phyloP scores from a whole-genome alignment of 2,113 vertebrate genomes.

The Murina feae region DNA sequence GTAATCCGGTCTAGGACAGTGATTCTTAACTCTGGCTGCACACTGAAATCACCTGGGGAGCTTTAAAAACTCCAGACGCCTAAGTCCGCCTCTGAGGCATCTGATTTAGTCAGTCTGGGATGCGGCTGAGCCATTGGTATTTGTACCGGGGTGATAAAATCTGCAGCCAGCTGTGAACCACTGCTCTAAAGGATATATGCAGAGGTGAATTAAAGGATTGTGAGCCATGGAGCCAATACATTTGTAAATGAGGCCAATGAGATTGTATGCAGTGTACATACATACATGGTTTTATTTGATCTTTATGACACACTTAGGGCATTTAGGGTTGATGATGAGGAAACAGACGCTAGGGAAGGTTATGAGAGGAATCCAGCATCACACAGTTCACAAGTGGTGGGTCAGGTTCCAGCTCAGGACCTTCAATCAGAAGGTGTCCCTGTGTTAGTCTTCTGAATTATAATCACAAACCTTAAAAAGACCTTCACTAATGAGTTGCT shows the following conservation, averaged over 20 bases:
- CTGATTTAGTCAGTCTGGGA: background rate
- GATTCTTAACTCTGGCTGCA: background rate
- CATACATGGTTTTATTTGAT: background rate
- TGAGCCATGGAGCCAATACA: background rate
- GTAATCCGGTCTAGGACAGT: background rate
- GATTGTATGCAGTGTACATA: background rate
- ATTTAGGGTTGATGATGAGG: background rate
- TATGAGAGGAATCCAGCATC: background rate
- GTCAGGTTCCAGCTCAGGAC: background rate
- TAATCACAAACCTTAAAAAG: background rate
- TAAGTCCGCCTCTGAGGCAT: background rate
- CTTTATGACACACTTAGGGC: background rate
- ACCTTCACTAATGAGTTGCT: background rate
- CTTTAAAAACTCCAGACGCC: background rate
- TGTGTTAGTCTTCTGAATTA: background rate
- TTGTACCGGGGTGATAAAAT: background rate
- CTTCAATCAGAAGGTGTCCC: background rate
- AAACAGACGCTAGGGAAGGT: background rate
- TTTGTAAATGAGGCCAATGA: background rate
- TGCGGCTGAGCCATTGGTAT: background rate
- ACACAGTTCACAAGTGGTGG: background rate
- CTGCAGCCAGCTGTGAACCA: background rate
- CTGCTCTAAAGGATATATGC: background rate
- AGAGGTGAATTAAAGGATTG: background rate
- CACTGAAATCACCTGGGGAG: background rate